Conservation (phyloP, 2,888 invertebrate genomes). For the Hypolimnas misippus region DNA sequence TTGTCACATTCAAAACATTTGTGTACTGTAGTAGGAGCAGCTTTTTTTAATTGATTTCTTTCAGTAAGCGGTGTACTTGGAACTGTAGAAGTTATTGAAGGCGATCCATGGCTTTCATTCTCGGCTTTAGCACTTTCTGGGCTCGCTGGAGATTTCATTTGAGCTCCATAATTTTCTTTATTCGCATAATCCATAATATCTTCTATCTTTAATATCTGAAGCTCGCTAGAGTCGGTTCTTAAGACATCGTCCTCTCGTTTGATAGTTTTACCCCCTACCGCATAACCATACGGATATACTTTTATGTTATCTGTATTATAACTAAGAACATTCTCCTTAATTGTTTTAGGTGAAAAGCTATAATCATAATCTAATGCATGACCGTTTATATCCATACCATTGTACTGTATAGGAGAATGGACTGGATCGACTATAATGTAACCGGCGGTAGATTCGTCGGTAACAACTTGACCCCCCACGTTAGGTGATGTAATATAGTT, state of each 20-base stretch:
- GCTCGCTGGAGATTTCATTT: slow-evolving; percentile 79
- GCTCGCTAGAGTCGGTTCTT: slow-evolving; percentile 63
- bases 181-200: slow-evolving; percentile 81
- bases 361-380: slow-evolving; percentile 70
- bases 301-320: slow-evolving; percentile 68
- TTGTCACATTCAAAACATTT: slow-evolving; percentile 94
- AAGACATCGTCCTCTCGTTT: slow-evolving; percentile 66
- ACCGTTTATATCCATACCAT: slow-evolving; percentile 62
- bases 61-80: slow-evolving; percentile 73
- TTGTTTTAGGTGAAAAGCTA: slow-evolving; percentile 65
- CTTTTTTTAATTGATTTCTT: slow-evolving; percentile 70
- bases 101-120: slow-evolving; percentile 63
- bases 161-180: slow-evolving; percentile 78
- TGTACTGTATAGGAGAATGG: slow-evolving; percentile 67
- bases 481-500: slow-evolving; percentile 86
- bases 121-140: slow-evolving; percentile 76
- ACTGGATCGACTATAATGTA: slow-evolving; percentile 77
- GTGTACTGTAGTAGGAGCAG: slow-evolving; percentile 67
- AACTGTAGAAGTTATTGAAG: slow-evolving; percentile 71
- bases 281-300: slow-evolving; percentile 68
- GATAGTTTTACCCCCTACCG: slow-evolving; percentile 72
- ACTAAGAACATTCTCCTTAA: slow-evolving; percentile 68
- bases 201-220: slow-evolving; percentile 76
- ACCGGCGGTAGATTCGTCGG: slow-evolving; percentile 80
- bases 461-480: slow-evolving; percentile 90